These are phyloP conservation scores for Megalurothrips usitatus DNA, from an alignment of 2,888 invertebrate genomes.

Conservation along the genomic window DNA sequence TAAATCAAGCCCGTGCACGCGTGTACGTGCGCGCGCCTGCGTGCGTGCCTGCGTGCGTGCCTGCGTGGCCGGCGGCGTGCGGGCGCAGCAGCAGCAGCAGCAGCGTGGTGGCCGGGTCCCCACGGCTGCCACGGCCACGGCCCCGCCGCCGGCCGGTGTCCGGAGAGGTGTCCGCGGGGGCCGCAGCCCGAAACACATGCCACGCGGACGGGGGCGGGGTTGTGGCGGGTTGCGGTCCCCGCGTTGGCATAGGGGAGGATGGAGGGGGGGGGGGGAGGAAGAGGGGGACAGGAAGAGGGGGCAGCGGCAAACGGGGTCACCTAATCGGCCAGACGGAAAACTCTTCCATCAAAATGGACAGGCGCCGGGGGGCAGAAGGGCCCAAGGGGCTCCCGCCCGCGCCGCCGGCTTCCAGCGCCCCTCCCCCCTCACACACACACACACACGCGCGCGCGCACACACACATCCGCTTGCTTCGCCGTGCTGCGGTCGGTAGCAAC, in stretches of 20 bases:
- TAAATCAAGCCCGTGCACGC: neutral
- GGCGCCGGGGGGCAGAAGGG: neutral
- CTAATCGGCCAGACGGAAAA: constrained; percentile 14
- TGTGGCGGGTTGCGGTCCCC: too few relatives aligned
- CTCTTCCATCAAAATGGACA: constrained; percentile 24
- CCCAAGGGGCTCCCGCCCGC: neutral
- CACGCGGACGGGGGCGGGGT: too few relatives aligned
- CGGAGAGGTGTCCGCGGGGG: too few relatives aligned
- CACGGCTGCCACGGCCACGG: neutral
- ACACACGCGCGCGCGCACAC: too few relatives aligned
- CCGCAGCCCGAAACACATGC: too few relatives aligned
- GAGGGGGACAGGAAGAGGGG: neutral
- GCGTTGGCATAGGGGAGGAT: neutral
- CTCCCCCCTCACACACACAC: too few relatives aligned
- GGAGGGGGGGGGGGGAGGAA: neutral
- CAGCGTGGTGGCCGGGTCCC: neutral
- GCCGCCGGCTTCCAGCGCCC: too few relatives aligned
- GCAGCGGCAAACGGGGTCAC: neutral
- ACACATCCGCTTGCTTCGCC: too few relatives aligned
- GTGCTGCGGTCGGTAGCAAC: too few relatives aligned
- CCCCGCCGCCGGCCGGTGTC: too few relatives aligned
- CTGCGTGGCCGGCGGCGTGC: neutral
- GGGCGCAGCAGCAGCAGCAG: neutral
- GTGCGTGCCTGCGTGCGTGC: neutral
- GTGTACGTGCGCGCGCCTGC: neutral